Percentiles rank a stretch among this genome's conserved stretches.
Conservation (phyloP, 2,113 vertebrate species). For the Stegostoma tigrinum region DNA sequence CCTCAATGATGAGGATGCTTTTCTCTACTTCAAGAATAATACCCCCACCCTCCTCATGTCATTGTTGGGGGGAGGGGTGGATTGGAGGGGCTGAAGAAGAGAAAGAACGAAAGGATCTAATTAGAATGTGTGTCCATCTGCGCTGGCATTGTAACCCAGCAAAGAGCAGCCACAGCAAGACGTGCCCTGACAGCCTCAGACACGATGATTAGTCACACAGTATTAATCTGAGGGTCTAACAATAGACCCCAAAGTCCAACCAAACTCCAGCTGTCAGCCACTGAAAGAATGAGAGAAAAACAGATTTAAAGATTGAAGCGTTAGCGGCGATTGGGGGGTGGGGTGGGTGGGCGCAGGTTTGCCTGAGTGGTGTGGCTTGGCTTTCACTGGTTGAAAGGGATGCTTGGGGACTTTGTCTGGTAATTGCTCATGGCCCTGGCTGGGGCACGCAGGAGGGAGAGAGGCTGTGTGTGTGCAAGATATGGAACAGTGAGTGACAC, state of each 20-base stretch:
- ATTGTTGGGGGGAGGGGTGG: not conserved
- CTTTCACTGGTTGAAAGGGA: not conserved
- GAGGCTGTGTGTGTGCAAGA: conserved; percentile 44
- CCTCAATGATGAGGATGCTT: conserved; percentile 50
- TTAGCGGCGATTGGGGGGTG: conserved; percentile 41
- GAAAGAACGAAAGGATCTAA: conserved; percentile 49
- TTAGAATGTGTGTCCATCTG: conserved; percentile 72
- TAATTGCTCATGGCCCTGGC: conserved; percentile 73
- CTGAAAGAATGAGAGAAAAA: conserved; percentile 93
- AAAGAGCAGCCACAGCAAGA: conserved; percentile 44
- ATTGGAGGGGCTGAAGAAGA: not conserved
- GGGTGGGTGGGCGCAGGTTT: conserved; percentile 62
- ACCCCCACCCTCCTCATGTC: conserved; percentile 42
- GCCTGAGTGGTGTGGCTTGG: conserved; percentile 61
- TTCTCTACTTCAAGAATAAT: conserved; percentile 51
- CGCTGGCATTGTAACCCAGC: conserved; percentile 50
- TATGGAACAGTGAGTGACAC: conserved; percentile 64
- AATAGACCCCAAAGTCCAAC: conserved; percentile 81
- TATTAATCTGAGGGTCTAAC: conserved; percentile 89
- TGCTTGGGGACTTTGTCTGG: not conserved
- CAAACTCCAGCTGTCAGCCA: conserved; percentile 94
- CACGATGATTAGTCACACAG: conserved; percentile 95
- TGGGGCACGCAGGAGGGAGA: conserved; percentile 42
- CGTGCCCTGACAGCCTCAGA: conserved; percentile 58
- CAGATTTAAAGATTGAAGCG: conserved; percentile 84